Base-by-base conservation (phyloP, 2,888 invertebrate genomes). In the Margaritifera margaritifera region DNA sequence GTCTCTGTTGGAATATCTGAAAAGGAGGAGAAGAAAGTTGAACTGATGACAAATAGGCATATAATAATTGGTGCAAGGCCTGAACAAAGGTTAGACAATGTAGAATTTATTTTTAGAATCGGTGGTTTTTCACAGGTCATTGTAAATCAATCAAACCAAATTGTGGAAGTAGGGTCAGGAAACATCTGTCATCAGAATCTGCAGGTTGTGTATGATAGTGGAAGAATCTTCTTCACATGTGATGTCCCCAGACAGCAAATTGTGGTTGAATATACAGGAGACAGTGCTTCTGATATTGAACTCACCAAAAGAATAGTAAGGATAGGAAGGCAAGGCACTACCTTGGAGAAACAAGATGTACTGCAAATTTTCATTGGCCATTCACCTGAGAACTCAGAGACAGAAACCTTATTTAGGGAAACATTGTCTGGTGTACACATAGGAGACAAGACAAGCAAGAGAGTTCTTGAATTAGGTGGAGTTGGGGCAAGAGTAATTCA, bases 101-200 rank as follows among this genome's bases (percentile, higher is more conserved):
- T 51, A 56, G 64, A 67, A 22, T 60, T 15, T 42, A 8, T 42
- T 42, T 42, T 42, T 15, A 42, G 42, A 42, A 42, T 42, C 1
- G 3, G 42, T 42, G 42, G 42, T 42, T 42, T 42, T 42, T 42
- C 42, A 42, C 42, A 42, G 15, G 42, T 15, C 11, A 42, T 42
- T 42, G 42, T 42, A 42, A 42, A 42, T 42, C 42, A 42, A 15
- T 42, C 42, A 42, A 42, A 4, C 42, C 42, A 69, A 27, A 68
- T 63, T 71, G 68, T 76, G 20, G 63, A 73, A 52, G 65, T 76
- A 53, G 76, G 69, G 6, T 25, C 69, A 24, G 67, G 71, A 31
- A 22, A 53, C 4, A 54, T 55, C n/a, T 76, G 73, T 69, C 55
- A 62, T n/a, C 62, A 64, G 24, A 57, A 64, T 53, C 50, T 76